Conservation (phyloP, 2,113 vertebrate genomes). For the Papio anubis region DNA sequence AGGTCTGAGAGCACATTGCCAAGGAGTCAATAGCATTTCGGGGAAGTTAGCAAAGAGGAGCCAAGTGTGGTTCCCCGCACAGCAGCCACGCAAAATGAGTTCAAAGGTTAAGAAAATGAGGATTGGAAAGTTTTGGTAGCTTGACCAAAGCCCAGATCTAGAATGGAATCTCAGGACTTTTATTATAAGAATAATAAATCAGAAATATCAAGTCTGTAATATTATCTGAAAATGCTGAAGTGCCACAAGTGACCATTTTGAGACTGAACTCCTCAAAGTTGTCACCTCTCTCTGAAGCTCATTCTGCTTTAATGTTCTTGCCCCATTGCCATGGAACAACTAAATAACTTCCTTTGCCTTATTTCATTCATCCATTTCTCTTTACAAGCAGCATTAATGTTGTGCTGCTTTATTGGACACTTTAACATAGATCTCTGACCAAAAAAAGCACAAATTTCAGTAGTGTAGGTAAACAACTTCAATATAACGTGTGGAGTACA, state of each 20-base stretch:
- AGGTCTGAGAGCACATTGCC: not conserved
- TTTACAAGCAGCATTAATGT: not conserved
- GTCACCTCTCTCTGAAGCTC: not conserved
- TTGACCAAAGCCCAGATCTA: constrained; percentile 21
- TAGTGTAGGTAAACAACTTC: not conserved
- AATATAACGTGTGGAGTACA: not conserved
- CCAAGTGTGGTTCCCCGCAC: constrained; percentile 7
- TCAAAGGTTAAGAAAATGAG: constrained; percentile 59
- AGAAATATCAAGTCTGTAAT: not conserved
- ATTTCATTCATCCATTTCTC: not conserved
- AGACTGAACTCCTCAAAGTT: not conserved
- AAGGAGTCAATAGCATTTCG: constrained; percentile 43
- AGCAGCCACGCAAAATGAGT: not conserved
- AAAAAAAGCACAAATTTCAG: not conserved
- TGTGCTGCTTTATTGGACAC: not conserved
- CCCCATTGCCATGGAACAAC: not conserved
- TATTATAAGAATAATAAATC: not conserved
- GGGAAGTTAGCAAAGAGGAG: constrained; percentile 39
- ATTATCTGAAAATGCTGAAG: not conserved
- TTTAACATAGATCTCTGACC: not conserved
- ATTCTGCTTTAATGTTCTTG: not conserved
- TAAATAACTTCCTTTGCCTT: not conserved
- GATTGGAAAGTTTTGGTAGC: constrained; percentile 3
- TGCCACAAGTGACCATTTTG: not conserved
- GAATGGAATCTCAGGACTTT: not conserved